These are phyloP conservation scores for Polyergus mexicanus DNA, from an alignment of 1,140 invertebrate genomes.

Conservation along the genomic window DNA sequence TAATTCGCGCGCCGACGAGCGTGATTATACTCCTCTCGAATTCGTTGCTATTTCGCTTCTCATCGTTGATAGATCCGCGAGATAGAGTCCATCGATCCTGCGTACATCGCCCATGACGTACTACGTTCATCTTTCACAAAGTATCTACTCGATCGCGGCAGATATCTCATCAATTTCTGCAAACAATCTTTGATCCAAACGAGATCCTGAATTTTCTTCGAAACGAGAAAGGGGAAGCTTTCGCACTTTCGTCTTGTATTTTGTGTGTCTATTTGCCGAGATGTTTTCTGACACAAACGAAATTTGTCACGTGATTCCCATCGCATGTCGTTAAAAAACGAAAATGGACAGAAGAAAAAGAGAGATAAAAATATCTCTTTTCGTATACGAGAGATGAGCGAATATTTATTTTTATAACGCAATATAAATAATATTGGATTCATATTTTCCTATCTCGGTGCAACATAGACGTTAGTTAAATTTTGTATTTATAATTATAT, in stretches of 20 bases:
- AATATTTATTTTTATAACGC: background rate
- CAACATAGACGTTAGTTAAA: background rate
- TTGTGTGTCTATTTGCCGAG: background rate
- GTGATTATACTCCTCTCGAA: constrained; percentile 28
- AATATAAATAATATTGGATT: constrained; percentile 4
- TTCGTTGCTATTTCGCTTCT: constrained; percentile 9
- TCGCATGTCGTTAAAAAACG: background rate
- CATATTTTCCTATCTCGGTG: background rate
- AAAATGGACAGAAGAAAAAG: background rate
- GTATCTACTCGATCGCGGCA: constrained; percentile 25
- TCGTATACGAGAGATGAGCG: background rate
- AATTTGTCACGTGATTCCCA: background rate
- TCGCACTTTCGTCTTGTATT: background rate
- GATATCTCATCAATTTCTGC: constrained; percentile 61
- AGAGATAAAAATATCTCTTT: background rate
- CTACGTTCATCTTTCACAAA: constrained; percentile 34
- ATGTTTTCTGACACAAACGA: constrained; percentile 10
- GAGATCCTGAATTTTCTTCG: constrained; percentile 41
- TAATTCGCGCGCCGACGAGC: constrained; percentile 44
- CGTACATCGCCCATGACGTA: background rate
- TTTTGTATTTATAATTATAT: background rate
- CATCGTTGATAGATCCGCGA: constrained; percentile 50
- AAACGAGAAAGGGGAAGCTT: background rate
- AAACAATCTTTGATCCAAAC: constrained; percentile 59
- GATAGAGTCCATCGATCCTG: constrained; percentile 51